A percentile compares a stretch with the other conserved stretches of the same genome.
These are phyloP conservation scores for Pinna nobilis DNA, from an alignment of 1,140 invertebrate genomes.

Conservation along the genomic window DNA sequence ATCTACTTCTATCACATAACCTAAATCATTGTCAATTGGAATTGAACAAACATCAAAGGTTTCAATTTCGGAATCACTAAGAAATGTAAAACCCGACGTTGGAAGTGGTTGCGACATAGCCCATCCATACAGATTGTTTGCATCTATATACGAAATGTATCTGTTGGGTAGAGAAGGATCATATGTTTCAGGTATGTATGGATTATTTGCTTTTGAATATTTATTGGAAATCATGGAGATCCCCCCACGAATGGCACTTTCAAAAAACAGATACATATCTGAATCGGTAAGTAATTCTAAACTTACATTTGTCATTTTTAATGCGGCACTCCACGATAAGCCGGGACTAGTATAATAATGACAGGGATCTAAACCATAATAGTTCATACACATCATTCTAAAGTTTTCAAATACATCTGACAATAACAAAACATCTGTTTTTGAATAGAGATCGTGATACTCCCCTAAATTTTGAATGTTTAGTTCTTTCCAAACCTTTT, in stretches of 20 bases:
- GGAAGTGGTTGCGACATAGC: conserved; percentile 50
- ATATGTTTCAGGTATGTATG: conserved; percentile 27
- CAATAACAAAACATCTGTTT: conserved; percentile 40
- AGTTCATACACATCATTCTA: conserved; percentile 34
- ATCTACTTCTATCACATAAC: conserved; percentile 73
- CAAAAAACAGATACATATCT: conserved; percentile 57
- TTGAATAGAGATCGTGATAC: conserved; percentile 72
- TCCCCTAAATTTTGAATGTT: conserved; percentile 67
- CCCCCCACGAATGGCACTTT: conserved; percentile 56
- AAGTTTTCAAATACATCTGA: conserved; percentile 77
- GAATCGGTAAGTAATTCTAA: conserved; percentile 58
- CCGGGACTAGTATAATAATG: conserved; percentile 59
- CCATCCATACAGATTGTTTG: conserved; percentile 64
- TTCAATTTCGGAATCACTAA: conserved; percentile 29
- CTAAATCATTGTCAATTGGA: conserved; percentile 66
- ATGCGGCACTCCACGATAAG: conserved; percentile 44
- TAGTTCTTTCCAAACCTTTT: conserved; percentile 57
- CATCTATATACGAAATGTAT: conserved; percentile 36
- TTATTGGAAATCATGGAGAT: conserved; percentile 47
- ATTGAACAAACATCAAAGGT: conserved; percentile 66
- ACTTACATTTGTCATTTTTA: conserved; percentile 37
- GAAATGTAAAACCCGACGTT: conserved; percentile 54
- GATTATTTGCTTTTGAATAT: conserved; percentile 58
- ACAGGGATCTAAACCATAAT: conserved; percentile 56
- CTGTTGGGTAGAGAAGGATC: neutral